Evolutionary conservation across 2,113 vertebrate genomes (phyloP).

Genomic region (Columba janthina): DNA sequence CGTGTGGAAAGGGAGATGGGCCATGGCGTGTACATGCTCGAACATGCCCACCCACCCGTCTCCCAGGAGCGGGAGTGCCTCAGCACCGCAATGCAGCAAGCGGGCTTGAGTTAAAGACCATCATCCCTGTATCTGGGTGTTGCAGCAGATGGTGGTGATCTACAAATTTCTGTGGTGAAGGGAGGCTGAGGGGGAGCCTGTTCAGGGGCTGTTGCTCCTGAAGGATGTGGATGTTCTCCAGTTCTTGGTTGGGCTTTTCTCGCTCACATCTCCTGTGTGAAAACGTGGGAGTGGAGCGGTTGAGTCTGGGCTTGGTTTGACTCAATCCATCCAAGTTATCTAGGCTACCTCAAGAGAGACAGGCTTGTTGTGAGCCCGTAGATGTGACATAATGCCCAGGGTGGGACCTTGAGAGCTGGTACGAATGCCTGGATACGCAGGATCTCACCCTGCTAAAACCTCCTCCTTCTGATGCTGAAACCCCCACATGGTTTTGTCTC

Average conservation of each 20-base stretch:
- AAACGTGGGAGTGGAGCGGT: not conserved
- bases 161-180: not conserved
- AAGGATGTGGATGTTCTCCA: not conserved
- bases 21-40: not conserved
- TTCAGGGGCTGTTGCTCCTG: not conserved
- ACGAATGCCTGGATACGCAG: fast-evolving
- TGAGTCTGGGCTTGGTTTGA: not conserved
- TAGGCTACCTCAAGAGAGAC: not conserved
- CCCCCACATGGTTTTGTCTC: not conserved
- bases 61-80: not conserved
- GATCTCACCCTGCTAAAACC: not conserved
- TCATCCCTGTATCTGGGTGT: not conserved
- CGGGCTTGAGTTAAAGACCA: not conserved
- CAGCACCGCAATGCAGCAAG: not conserved
- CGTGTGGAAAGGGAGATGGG: not conserved
- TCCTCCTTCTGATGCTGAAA: not conserved
- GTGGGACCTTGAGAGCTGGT: not conserved
- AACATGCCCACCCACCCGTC: not conserved
- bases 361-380: not conserved
- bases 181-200: not conserved
- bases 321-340: not conserved
- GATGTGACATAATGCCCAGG: fast-evolving
- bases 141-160: slow-evolving; percentile 25
- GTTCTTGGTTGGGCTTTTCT: not conserved
- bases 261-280: fast-evolving